phyloP scores from a whole-genome alignment of 2,797 vertebrate genomes.

The Helicolenus hilgendorfi region DNA sequence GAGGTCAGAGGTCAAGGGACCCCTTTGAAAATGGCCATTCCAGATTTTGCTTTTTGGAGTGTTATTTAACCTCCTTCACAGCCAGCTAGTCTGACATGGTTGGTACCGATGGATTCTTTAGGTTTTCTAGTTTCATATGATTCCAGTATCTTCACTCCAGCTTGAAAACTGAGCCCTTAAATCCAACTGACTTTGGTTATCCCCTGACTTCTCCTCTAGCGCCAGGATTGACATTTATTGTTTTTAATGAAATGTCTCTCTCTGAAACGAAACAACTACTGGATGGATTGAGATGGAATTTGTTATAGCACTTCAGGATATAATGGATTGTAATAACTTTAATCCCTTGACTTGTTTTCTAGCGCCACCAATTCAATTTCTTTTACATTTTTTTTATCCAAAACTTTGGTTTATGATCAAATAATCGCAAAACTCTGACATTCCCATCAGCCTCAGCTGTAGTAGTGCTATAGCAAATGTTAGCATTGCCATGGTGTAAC shows the following conservation, averaged over 20 bases:
- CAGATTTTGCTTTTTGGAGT: too few relatives aligned
- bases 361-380: too few relatives aligned
- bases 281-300: background rate
- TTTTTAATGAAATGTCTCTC: background rate
- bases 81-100: too few relatives aligned
- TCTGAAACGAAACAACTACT: background rate
- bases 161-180: too few relatives aligned
- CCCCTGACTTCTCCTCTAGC: too few relatives aligned
- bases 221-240: background rate
- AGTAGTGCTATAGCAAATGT: background rate
- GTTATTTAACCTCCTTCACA: too few relatives aligned
- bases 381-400: background rate
- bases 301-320: background rate
- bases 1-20: too few relatives aligned
- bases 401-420: background rate
- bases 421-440: background rate
- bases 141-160: too few relatives aligned
- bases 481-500: background rate
- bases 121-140: too few relatives aligned
- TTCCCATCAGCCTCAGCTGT: background rate
- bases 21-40: too few relatives aligned
- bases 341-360: background rate
- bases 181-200: too few relatives aligned
- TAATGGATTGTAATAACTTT: background rate
- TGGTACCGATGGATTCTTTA: too few relatives aligned